Conservation (phyloP, 2,113 vertebrate genomes). For the Brachypteracias leptosomus region DNA sequence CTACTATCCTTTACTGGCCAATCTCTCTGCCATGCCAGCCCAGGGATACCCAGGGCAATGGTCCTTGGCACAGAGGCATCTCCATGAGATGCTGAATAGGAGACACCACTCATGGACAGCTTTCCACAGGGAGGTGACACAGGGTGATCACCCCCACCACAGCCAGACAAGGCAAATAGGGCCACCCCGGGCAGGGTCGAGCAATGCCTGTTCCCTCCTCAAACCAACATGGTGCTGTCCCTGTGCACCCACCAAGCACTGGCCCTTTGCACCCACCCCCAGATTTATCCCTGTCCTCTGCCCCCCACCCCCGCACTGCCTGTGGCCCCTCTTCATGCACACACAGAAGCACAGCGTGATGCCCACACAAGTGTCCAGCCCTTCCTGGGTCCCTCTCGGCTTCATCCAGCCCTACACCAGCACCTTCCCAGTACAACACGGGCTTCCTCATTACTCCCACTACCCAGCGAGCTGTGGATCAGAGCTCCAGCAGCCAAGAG, state of each 20-base stretch:
- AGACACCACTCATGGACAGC: not conserved
- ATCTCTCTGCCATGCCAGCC: not conserved
- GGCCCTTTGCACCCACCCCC: not conserved
- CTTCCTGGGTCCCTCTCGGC: not conserved
- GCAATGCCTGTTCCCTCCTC: not conserved
- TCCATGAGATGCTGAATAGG: not conserved
- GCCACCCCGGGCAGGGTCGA: not conserved
- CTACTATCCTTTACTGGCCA: no score
- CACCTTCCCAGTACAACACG: not conserved
- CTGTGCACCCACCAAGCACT: not conserved
- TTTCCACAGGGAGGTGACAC: not conserved
- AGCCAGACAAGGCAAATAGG: not conserved
- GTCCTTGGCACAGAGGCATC: not conserved
- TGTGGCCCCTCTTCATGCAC: not conserved
- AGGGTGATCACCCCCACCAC: not conserved
- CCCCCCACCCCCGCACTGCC: not conserved
- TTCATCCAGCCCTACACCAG: fast-evolving
- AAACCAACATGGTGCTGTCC: not conserved
- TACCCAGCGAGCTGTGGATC: not conserved
- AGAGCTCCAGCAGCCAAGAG: not conserved
- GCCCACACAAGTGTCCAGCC: not conserved
- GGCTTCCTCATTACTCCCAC: not conserved
- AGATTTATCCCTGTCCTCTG: not conserved
- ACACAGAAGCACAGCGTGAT: not conserved
- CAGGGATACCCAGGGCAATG: not conserved